Evolutionary conservation across 2,113 vertebrate species (phyloP).

Genomic region (Spea multiplicata): DNA sequence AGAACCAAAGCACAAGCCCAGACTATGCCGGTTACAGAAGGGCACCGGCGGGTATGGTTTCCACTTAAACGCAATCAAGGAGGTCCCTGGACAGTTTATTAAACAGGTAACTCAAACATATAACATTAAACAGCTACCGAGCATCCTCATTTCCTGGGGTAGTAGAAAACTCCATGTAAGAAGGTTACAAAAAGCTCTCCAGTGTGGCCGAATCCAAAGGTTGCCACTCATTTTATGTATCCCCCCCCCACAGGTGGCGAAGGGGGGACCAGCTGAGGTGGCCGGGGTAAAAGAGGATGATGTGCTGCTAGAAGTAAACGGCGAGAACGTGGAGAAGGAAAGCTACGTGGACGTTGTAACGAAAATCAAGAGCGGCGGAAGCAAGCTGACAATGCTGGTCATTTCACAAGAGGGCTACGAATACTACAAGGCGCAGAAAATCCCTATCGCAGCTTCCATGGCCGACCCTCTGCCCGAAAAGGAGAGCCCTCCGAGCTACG

Average conservation of each 20-base stretch:
- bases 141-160: too few species aligned
- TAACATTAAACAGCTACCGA: too few species aligned
- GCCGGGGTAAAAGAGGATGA: slow-evolving; percentile 80
- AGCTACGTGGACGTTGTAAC: slow-evolving; percentile 75
- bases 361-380: slow-evolving; percentile 69
- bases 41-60: slow-evolving; percentile 81
- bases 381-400: slow-evolving; percentile 75
- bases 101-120: slow-evolving; percentile 69
- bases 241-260: slow-evolving; percentile 69
- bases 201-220: too few species aligned
- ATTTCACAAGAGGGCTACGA: slow-evolving; percentile 70
- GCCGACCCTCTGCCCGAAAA: slow-evolving; percentile 54
- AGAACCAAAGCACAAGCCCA: slow-evolving; percentile 71
- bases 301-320: slow-evolving; percentile 83
- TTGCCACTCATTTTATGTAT: too few species aligned
- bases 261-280: slow-evolving; percentile 67
- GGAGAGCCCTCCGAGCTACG: slow-evolving; percentile 23
- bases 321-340: slow-evolving; percentile 72
- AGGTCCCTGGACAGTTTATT: slow-evolving; percentile 73
- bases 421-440: slow-evolving; percentile 70
- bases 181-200: too few species aligned
- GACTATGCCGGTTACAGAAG: slow-evolving; percentile 79
- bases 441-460: slow-evolving; percentile 67
- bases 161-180: too few species aligned
- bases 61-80: slow-evolving; percentile 79